Percentiles rank a stretch among this genome's conserved stretches.
Conservation (phyloP, 2,797 vertebrate species). For the Trichosurus vulpecula region DNA sequence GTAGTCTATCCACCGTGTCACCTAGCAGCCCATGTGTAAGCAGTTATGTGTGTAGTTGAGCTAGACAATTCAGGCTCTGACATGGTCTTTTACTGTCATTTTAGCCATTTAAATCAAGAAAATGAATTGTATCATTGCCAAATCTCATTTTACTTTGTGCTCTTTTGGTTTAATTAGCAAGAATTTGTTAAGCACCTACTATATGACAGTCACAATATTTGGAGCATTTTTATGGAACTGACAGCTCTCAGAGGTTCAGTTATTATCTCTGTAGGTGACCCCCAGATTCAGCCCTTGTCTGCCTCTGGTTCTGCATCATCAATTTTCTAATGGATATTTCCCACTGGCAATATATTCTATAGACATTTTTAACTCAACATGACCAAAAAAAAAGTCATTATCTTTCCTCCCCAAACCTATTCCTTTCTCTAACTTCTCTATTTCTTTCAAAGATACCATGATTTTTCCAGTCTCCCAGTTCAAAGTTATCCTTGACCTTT, state of each 20-base stretch:
- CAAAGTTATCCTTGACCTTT: neutral
- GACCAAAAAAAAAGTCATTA: neutral
- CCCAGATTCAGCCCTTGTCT: neutral
- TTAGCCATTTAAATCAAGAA: constrained; percentile 49
- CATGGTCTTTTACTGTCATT: constrained; percentile 60
- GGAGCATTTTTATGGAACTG: constrained; percentile 68
- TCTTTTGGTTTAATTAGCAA: constrained; percentile 60
- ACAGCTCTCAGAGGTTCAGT: neutral
- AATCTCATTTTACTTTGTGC: constrained; percentile 65
- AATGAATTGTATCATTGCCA: constrained; percentile 41
- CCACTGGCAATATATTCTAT: neutral
- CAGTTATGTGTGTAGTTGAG: neutral
- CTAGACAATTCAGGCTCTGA: constrained; percentile 50
- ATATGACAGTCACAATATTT: neutral
- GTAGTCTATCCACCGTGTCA: neutral
- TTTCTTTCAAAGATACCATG: neutral
- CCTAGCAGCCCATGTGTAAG: neutral
- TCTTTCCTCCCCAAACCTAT: neutral
- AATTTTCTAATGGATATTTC: neutral
- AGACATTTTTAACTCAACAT: neutral
- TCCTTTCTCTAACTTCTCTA: neutral
- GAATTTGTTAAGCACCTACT: neutral
- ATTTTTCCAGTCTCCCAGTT: neutral
- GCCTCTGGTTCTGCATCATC: neutral
- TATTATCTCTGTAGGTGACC: neutral